Conservation (phyloP, 2,888 invertebrate genomes). For the Phlogophora meticulosa region DNA sequence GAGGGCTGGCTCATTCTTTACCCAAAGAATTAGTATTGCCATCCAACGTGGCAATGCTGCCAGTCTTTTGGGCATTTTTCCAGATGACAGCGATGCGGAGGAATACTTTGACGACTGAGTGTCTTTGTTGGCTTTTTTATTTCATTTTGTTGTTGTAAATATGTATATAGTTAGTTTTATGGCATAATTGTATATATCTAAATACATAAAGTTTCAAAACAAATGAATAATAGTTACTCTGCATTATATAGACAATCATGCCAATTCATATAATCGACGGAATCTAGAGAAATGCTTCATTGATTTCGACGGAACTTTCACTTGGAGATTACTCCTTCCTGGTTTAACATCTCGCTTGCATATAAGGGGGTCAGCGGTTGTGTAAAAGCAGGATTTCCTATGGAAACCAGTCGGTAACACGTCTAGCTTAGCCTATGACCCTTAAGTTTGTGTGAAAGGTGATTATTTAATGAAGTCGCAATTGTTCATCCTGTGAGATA, state of each 20-base stretch:
- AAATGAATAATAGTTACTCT: too few species aligned
- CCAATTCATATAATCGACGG: slow-evolving; percentile 34
- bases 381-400: slow-evolving; percentile 57
- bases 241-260: slow-evolving; percentile 30
- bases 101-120: too few species aligned
- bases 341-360: slow-evolving; percentile 33
- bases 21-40: too few species aligned
- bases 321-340: slow-evolving; percentile 49
- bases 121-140: too few species aligned
- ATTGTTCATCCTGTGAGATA: slow-evolving; percentile 25
- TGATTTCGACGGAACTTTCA: slow-evolving; percentile 48
- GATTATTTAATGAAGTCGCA: slow-evolving; percentile 26
- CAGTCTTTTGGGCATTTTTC: too few species aligned
- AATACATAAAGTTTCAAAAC: too few species aligned
- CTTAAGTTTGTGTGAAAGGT: slow-evolving; percentile 34
- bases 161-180: too few species aligned
- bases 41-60: too few species aligned
- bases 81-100: too few species aligned
- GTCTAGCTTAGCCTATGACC: slow-evolving; percentile 38
- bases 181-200: too few species aligned
- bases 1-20: too few species aligned
- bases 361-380: slow-evolving; percentile 46
- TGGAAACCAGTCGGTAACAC: slow-evolving; percentile 45
- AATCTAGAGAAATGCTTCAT: slow-evolving; percentile 41
- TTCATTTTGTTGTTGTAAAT: too few species aligned